Evolutionary conservation across 2,797 vertebrate genomes (phyloP), one percentile per base, ranked within the genome.

Genomic region (Erethizon dorsatum): DNA sequence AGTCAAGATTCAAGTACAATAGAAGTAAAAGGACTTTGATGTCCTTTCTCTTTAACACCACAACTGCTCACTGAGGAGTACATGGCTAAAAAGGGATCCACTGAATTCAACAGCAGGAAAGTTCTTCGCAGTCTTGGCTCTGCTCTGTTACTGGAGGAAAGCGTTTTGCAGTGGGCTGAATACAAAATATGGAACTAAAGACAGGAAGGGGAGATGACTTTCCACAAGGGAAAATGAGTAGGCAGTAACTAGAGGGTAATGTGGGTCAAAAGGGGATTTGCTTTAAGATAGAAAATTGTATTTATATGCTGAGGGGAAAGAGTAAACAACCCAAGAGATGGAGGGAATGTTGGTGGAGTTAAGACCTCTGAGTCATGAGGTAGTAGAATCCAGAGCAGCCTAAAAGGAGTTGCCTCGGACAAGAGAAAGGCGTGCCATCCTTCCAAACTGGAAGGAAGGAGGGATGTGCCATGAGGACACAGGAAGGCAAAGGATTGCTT

Each of bases 91-190:
- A 59, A 33, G 57, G 78, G 28, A 26, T 65, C 31, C 26, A 0
- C 20, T 15, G 82, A 73, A 31, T 57, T n/a, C 69, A 83, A 14
- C 10, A 52, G 1, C 10, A 56, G 61, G n/a, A n/a, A 41, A 31
- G 18, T 41, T 54, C 31, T 57, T 47, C 12, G 1, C 8, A 13
- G n/a, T 56, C 12, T 11, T 31, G 52, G 4, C 20, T 47, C 47
- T 50, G 73, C 22, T 13, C 0, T 4, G 28, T 28, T 13, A 0
- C 28, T 9, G 14, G 80, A 65, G 37, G 63, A 61, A 56, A 75
- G 11, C 17, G 0, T 1, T 0, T 1, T 18, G 14, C 10, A 0
- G 5, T 11, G 9, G 17, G 9, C 4, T 73, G 37, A 31, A n/a
- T 33, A 56, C 59, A 33, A 61, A 84, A 31, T 14, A 11, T 77